Percentiles rank a stretch among this genome's conserved stretches.
phyloP scores from a whole-genome alignment of 2,113 vertebrate species.

The Phoenicopterus ruber region DNA sequence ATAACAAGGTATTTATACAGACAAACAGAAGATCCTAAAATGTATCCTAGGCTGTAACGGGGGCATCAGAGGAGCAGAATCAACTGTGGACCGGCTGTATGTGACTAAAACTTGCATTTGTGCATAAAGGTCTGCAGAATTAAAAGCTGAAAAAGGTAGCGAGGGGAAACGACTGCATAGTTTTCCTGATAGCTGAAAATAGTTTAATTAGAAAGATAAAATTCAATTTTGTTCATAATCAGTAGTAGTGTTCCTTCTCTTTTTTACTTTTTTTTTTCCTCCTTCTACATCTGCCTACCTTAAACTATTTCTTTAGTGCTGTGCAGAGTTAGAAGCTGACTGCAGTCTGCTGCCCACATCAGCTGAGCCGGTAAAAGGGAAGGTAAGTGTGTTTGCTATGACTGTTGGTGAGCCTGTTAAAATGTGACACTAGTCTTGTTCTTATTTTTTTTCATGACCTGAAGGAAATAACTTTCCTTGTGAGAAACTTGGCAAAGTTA shows the following conservation, averaged over 20 bases:
- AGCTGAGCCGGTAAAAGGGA: background rate
- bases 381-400: conserved; percentile 28
- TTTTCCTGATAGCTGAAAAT: background rate
- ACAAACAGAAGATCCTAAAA: background rate
- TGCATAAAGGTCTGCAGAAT: background rate
- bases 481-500: background rate
- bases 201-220: background rate
- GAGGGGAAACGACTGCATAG: background rate
- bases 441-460: too few species aligned
- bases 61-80: background rate
- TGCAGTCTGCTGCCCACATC: background rate
- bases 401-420: background rate
- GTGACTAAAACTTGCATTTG: background rate
- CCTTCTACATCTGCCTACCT: background rate
- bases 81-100: background rate
- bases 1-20: background rate
- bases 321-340: background rate
- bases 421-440: background rate
- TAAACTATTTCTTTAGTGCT: conserved; percentile 21
- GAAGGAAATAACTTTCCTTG: background rate
- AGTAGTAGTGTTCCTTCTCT: background rate
- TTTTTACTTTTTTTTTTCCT: background rate
- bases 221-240: background rate
- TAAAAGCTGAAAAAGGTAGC: background rate
- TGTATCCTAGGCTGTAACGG: background rate